phyloP scores from a whole-genome alignment of 1,140 invertebrate species.

The Magallana ariakensis region DNA sequence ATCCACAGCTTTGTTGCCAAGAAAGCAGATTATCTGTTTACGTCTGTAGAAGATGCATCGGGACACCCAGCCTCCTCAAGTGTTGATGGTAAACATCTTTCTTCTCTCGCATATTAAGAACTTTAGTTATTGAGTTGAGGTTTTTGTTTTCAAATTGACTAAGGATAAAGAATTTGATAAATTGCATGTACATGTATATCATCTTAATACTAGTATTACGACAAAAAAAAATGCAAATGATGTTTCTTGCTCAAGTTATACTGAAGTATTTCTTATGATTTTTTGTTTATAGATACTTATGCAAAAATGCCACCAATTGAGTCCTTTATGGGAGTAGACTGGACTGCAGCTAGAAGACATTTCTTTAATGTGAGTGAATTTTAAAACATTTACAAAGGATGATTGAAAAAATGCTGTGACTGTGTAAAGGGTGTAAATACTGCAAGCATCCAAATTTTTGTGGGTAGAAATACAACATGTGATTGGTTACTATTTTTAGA shows the following conservation, averaged over 20 bases:
- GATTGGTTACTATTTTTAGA: slow-evolving; percentile 81
- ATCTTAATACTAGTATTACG: too few species aligned
- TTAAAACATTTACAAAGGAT: neutral
- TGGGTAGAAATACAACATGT: neutral
- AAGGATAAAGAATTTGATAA: too few species aligned
- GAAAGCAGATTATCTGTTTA: slow-evolving; percentile 64
- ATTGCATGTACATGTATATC: too few species aligned
- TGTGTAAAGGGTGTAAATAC: too few species aligned
- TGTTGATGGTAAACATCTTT: slow-evolving; percentile 3
- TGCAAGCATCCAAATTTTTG: too few species aligned
- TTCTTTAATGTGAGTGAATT: slow-evolving; percentile 86
- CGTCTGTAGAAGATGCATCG: slow-evolving; percentile 30
- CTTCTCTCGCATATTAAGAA: too few species aligned
- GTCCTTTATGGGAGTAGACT: slow-evolving; percentile 87
- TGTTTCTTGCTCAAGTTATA: neutral
- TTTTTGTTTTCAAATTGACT: too few species aligned
- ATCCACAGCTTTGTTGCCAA: slow-evolving; percentile 58
- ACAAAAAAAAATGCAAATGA: too few species aligned
- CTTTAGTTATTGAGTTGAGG: too few species aligned
- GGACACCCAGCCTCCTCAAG: neutral
- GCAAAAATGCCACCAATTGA: slow-evolving; percentile 92
- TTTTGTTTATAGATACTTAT: slow-evolving; percentile 85
- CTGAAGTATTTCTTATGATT: neutral
- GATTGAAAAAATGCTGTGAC: too few species aligned
- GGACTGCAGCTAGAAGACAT: slow-evolving; percentile 86